These are phyloP conservation scores for Sturnus vulgaris DNA, from an alignment of 2,113 vertebrate species.

Conservation along the genomic window DNA sequence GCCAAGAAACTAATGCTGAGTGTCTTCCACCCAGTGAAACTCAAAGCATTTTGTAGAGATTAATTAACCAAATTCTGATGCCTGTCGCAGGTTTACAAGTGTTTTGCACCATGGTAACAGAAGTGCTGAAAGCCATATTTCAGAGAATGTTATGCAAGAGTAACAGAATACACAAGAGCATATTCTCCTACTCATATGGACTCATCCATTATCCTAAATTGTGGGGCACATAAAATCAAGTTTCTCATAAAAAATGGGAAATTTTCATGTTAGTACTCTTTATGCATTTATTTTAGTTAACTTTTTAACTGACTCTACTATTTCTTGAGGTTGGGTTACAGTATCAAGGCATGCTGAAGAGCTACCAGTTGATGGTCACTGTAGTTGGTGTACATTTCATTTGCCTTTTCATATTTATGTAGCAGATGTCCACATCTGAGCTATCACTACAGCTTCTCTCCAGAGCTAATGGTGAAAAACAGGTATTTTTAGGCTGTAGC, in stretches of 20 bases:
- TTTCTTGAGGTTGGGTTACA: not conserved
- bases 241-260: not conserved
- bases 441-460: not conserved
- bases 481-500: not conserved
- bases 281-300: not conserved
- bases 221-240: not conserved
- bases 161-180: not conserved
- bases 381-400: not conserved
- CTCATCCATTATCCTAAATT: not conserved
- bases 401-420: not conserved
- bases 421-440: not conserved
- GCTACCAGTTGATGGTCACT: not conserved
- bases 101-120: conserved; percentile 41
- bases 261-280: not conserved
- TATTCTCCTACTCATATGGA: not conserved
- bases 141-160: not conserved
- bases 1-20: not conserved
- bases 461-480: not conserved
- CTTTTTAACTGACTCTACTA: not conserved
- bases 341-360: not conserved
- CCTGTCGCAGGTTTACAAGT: not conserved
- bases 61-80: not conserved
- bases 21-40: not conserved
- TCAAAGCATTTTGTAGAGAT: not conserved
- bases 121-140: not conserved